A percentile compares a stretch with the other conserved stretches of the same genome.
These are phyloP conservation scores for Dione juno DNA, from an alignment of 2,888 invertebrate genomes.

Conservation along the genomic window DNA sequence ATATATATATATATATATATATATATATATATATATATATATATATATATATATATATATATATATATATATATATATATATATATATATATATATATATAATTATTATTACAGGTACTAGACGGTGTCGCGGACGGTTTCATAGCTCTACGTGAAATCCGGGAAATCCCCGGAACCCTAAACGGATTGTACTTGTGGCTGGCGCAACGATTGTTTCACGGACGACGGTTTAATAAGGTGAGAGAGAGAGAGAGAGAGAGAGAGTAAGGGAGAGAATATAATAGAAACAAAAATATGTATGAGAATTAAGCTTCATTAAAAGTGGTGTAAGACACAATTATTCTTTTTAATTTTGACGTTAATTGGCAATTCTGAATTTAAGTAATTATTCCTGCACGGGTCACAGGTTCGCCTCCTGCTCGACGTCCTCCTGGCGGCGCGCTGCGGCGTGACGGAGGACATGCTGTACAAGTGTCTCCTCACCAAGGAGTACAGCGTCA, in stretches of 20 bases:
- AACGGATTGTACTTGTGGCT: conserved; percentile 98
- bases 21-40: too few relatives aligned
- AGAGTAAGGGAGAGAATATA: not conserved
- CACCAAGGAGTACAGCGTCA: conserved; percentile 90
- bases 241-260: not conserved
- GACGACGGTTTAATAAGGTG: conserved; percentile 93
- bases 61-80: too few relatives aligned
- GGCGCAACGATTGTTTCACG: conserved; percentile 95
- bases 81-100: not conserved
- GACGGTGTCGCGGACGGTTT: conserved; percentile 97
- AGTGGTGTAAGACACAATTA: too few relatives aligned
- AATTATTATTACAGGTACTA: conserved; percentile 80
- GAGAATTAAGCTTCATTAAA: too few relatives aligned
- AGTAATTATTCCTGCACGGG: too few relatives aligned
- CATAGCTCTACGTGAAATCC: conserved; percentile 94
- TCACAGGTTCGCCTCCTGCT: conserved; percentile 90
- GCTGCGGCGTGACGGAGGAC: conserved; percentile 91
- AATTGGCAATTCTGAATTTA: too few relatives aligned
- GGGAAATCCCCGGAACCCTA: conserved; percentile 96
- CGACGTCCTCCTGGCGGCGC: conserved; percentile 93
- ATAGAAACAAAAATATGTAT: not conserved
- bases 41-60: too few relatives aligned
- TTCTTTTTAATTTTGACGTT: too few relatives aligned
- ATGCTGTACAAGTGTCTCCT: conserved; percentile 92
- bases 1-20: too few relatives aligned